Evolutionary conservation across 1,140 invertebrate genomes (phyloP), one percentile per base, ranked within the genome.

Genomic region (Drosophila bocqueti): DNA sequence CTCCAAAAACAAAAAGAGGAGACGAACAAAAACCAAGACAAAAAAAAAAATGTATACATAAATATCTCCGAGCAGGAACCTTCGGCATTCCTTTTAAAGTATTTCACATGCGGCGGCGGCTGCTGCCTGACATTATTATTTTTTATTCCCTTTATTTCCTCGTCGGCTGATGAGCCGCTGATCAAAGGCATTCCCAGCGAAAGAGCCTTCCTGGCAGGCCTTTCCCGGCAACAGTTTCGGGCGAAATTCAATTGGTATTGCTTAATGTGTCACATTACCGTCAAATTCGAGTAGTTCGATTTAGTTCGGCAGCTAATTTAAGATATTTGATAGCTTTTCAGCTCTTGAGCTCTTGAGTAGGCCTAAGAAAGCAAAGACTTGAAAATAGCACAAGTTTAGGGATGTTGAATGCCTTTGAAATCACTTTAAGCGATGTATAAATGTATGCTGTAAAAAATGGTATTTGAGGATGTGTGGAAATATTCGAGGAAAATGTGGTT

Each of bases 41-140:
- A 29, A 18, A 61, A 78, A 68, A 63, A 69, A 68, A 77, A 63
- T 54, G 55, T 79, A 61, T 73, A 79, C 76, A 79, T 79, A 79
- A 79, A 79, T 79, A 79, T 79, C 66, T 77, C 43, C 26, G 40
- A 58, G 76, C 59, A 46, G 45, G 40, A 65, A 79, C 76, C 76
- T 79, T 79, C 58, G 59, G 65, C 66, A 79, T 79, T 78, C 76
- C 76, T 63, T 64, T 76, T 59, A 63, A 79, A 77, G 75, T 78
- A 78, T 78, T 78, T 34, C 49, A 57, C 57, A 60, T 78, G 58
- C 58, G 73, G 71, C 69, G 67, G 4, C 46, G 31, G 31, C 47
- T 45, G 4, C 43, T 50, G 46, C 34, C 58, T 79, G 45, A 59
- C 76, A 79, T 79, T 79, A 79, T 79, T 68, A 71, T 71, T 71